Conservation (phyloP, 1,140 invertebrate genomes). For the Papilio polyxenes region DNA sequence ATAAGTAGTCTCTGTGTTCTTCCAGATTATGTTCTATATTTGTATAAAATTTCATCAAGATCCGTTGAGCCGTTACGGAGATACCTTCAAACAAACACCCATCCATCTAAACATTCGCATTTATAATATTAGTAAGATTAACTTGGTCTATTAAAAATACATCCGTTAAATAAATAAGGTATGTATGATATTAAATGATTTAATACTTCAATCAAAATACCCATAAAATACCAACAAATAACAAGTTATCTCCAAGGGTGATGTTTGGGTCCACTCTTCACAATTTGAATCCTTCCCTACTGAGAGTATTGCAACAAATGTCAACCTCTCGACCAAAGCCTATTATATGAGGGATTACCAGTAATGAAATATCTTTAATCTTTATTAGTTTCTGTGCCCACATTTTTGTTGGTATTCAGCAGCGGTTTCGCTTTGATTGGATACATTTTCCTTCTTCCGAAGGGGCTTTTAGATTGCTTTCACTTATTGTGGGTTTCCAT, state of each 20-base stretch:
- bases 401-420: slow-evolving; percentile 55
- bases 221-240: not conserved
- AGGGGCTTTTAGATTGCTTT: slow-evolving; percentile 49
- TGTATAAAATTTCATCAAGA: too few relatives aligned
- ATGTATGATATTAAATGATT: too few relatives aligned
- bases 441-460: slow-evolving; percentile 57
- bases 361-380: slow-evolving; percentile 80
- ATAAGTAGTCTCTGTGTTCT: too few relatives aligned
- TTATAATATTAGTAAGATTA: too few relatives aligned
- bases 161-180: too few relatives aligned
- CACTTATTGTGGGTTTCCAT: slow-evolving; percentile 24
- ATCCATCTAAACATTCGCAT: too few relatives aligned
- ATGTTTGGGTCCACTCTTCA: slow-evolving; percentile 45
- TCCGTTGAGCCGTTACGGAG: too few relatives aligned
- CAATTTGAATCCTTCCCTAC: slow-evolving; percentile 44
- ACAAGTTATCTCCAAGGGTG: slow-evolving; percentile 48
- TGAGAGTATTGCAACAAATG: slow-evolving; percentile 70
- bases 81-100: too few relatives aligned
- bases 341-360: slow-evolving; percentile 73
- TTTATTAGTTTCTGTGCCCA: slow-evolving; percentile 67
- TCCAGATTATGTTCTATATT: too few relatives aligned
- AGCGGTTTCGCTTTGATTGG: slow-evolving; percentile 49
- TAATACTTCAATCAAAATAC: not conserved
- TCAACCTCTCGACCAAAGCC: slow-evolving; percentile 68
- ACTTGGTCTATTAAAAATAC: too few relatives aligned